Evolutionary conservation across 2,797 vertebrate genomes (phyloP).

Genomic region (Urophycis tenuis): DNA sequence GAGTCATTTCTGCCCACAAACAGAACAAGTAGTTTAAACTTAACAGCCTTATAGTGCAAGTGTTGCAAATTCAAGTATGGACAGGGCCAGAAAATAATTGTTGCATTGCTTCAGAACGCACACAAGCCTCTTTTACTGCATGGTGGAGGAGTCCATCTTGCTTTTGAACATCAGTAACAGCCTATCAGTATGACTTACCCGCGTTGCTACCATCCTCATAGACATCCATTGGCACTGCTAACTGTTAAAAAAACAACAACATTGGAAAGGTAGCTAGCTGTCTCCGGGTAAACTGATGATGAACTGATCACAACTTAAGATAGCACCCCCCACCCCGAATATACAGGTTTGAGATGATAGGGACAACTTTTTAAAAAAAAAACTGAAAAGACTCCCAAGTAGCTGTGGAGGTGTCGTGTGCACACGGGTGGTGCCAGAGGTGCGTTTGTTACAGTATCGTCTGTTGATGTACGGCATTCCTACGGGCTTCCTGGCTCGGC

Average conservation of each 20-base stretch:
- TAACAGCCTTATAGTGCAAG: conserved; percentile 15
- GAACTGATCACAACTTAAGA: not conserved
- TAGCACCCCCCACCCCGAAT: not conserved
- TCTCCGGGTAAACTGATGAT: conserved; percentile 17
- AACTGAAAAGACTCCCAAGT: not conserved
- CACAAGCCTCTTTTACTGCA: not conserved
- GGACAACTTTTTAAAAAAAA: too few relatives aligned
- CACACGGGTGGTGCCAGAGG: too few relatives aligned
- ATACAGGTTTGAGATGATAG: not conserved
- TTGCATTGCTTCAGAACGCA: not conserved
- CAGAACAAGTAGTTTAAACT: conserved; percentile 1
- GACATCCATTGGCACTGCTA: conserved; percentile 3
- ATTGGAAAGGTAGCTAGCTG: conserved; percentile 17
- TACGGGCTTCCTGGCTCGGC: not conserved
- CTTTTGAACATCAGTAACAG: not conserved
- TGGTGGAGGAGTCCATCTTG: not conserved
- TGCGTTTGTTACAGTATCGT: not conserved
- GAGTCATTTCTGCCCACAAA: not conserved
- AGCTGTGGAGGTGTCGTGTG: too few relatives aligned
- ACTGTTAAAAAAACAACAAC: conserved; percentile 7
- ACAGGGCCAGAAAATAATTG: not conserved
- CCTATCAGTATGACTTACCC: not conserved
- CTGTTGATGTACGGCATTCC: conserved; percentile 5
- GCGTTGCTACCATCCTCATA: conserved; percentile 13
- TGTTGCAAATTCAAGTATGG: conserved; percentile 16